These are phyloP conservation scores for Phalacrocorax brasilianus DNA, from an alignment of 2,113 vertebrate species.

Conservation along the genomic window DNA sequence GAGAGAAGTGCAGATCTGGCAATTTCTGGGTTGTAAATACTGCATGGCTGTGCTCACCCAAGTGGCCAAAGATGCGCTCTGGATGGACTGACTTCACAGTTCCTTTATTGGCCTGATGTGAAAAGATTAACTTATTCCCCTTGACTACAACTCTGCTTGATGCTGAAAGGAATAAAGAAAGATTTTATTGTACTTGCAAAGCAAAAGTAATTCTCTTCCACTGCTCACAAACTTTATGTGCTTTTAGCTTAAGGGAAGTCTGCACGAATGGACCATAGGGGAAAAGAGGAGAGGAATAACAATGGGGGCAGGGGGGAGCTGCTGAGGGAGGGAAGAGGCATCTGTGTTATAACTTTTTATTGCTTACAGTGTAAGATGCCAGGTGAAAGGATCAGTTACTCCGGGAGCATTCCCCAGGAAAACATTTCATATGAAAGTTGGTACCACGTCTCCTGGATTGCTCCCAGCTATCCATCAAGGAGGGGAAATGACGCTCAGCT, in stretches of 20 bases:
- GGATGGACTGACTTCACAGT: background rate
- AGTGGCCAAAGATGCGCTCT: background rate
- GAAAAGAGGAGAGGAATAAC: background rate
- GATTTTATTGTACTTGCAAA: background rate
- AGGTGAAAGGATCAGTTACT: background rate
- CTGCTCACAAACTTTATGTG: background rate
- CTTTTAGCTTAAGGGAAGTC: background rate
- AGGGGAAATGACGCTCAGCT: background rate
- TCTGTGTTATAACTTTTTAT: background rate
- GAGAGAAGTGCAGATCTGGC: background rate
- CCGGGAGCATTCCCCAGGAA: background rate
- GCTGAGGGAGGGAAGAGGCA: background rate
- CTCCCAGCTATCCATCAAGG: background rate
- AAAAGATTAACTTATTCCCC: background rate
- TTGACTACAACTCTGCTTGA: background rate
- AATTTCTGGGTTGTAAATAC: background rate
- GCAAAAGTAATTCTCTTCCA: background rate
- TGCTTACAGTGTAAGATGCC: background rate
- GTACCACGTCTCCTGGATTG: background rate
- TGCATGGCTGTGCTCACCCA: background rate
- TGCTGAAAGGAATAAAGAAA: background rate
- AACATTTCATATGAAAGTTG: background rate
- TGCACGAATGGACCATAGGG: background rate
- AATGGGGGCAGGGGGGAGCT: accelerated
- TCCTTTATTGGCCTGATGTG: background rate